Evolutionary conservation across 2,888 invertebrate species (phyloP), one percentile per base, ranked within the genome.

Genomic region (Cryptus viduatorius): DNA sequence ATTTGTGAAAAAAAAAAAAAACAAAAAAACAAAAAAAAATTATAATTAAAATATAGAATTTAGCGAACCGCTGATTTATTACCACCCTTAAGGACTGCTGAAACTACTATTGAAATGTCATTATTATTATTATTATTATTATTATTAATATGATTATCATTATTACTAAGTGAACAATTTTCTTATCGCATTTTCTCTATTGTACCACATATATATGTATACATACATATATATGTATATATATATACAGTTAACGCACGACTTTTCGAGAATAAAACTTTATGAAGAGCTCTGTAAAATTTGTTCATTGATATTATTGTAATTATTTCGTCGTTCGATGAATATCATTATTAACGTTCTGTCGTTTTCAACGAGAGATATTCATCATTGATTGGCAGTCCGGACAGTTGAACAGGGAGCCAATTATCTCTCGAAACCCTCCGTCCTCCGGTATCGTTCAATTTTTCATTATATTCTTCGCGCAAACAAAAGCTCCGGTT

Each of bases 211-310:
- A 90, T 90, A 84, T 73, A 78, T 44, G 67, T 61, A 24, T 24
- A 59, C 8, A 37, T 37, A 91, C 91, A 89, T 90, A 90, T 89
- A 84, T 73, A 78, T 24, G 67, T 61, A 29, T 10, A 71, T 67
- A 83, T 75, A 87, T 83, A 90, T 90, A 92, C 89, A 92, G 88
- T 90, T 90, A 89, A 91, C 88, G 92, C 92, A 92, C 92, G 91
- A 91, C 86, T 91, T 92, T 92, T 92, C 90, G 90, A 91, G 87
- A 92, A 92, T 92, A 92, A 92, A 92, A 89, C 89, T 91, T 92
- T 91, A 91, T 89, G 89, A 90, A 91, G 90, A 86, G 90, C 91
- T 92, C 88, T 89, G 89, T 88, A 90, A 81, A 65, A 69, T 3
- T 89, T 89, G 87, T 86, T 88, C 84, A 79, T 72, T 77, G 77